Evolutionary conservation across 1,140 invertebrate species (phyloP).

Genomic region (Rhagoletis pomonella): DNA sequence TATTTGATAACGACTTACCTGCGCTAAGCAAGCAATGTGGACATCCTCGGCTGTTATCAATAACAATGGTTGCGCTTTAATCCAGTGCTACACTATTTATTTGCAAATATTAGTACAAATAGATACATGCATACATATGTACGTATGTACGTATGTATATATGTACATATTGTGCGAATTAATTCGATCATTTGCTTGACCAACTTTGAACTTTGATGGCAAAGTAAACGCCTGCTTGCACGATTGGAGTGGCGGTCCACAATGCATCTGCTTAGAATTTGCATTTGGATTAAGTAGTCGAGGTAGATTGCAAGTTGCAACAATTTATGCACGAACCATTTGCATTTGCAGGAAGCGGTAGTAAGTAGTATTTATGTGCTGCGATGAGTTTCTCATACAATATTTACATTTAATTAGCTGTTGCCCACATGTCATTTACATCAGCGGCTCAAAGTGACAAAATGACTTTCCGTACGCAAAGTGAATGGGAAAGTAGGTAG

Average conservation of each 20-base stretch:
- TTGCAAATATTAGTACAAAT: not conserved
- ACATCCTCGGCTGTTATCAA: too few species aligned
- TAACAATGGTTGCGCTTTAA: not conserved
- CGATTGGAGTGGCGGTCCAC: not conserved
- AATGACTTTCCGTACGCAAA: not conserved
- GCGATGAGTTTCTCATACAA: not conserved
- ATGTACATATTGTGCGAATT: not conserved
- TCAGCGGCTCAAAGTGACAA: not conserved
- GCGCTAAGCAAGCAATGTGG: not conserved
- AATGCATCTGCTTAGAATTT: not conserved
- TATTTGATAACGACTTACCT: not conserved
- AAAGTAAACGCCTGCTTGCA: not conserved
- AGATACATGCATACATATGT: not conserved
- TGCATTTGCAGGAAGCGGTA: not conserved
- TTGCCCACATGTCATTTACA: not conserved
- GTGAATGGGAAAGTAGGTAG: not conserved
- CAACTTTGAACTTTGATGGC: not conserved
- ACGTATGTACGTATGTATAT: not conserved
- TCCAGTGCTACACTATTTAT: not conserved
- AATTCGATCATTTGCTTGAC: not conserved
- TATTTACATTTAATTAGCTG: constrained; percentile 48
- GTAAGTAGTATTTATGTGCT: not conserved
- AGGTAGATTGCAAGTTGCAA: not conserved
- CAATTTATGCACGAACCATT: constrained; percentile 32
- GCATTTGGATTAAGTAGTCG: not conserved